These are phyloP conservation scores for Myiothlypis coronata DNA, from an alignment of 2,797 vertebrate species.

Conservation along the genomic window DNA sequence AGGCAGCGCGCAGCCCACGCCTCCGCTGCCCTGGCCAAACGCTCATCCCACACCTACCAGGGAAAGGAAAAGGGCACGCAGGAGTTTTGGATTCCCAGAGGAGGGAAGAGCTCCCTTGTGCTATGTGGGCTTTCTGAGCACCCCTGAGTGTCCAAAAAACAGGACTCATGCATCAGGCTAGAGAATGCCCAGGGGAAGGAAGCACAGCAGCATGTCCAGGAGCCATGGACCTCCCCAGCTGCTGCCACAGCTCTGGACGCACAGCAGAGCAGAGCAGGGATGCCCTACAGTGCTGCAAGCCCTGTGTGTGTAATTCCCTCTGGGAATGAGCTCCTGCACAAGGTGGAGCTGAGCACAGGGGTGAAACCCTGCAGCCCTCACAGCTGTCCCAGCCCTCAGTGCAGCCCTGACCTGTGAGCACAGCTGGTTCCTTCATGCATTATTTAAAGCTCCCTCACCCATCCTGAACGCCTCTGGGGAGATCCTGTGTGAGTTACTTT, in stretches of 20 bases:
- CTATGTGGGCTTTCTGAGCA: not conserved
- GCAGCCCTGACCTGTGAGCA: not conserved
- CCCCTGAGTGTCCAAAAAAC: not conserved
- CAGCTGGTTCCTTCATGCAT: not conserved
- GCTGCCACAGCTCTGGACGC: not conserved
- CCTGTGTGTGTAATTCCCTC: not conserved
- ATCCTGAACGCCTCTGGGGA: not conserved
- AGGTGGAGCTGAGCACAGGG: not conserved
- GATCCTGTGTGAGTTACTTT: not conserved
- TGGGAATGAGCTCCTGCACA: not conserved
- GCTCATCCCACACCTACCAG: slow-evolving; percentile 86
- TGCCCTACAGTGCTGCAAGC: not conserved
- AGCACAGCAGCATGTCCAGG: not conserved
- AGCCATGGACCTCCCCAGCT: not conserved
- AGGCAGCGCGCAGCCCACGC: slow-evolving; percentile 85
- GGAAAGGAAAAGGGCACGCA: not conserved
- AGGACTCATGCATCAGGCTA: not conserved
- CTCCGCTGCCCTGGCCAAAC: slow-evolving; percentile 81
- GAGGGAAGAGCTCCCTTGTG: not conserved
- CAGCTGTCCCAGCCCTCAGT: not conserved
- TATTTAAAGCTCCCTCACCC: not conserved
- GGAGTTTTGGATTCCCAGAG: not conserved
- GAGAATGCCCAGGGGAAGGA: not conserved
- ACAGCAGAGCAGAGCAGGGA: fast-evolving
- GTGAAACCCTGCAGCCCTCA: not conserved